Percentiles rank a stretch among this genome's conserved stretches.
Conservation (phyloP, 2,797 vertebrate species). For the Synaphobranchus kaupii region DNA sequence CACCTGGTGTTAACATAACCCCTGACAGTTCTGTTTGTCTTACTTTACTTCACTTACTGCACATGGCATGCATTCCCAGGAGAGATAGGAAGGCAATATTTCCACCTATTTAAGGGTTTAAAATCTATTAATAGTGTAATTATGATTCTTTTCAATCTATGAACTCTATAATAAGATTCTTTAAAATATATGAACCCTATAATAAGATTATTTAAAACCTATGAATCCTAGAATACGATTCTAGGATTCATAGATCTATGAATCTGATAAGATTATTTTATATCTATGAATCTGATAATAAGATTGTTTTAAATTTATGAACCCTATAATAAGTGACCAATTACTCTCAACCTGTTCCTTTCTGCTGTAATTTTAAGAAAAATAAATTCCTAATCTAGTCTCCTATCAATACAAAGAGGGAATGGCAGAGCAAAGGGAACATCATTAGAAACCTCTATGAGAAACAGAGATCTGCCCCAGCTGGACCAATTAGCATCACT, state of each 20-base stretch:
- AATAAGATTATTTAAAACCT: background rate
- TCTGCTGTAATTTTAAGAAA: background rate
- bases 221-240: background rate
- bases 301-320: too few species aligned
- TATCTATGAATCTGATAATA: background rate
- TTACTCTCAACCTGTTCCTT: background rate
- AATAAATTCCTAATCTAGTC: constrained; percentile 22
- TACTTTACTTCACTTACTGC: too few species aligned
- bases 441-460: constrained; percentile 62
- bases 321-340: too few species aligned
- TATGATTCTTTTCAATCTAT: background rate
- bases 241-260: too few species aligned
- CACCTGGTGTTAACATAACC: too few species aligned
- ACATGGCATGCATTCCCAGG: background rate
- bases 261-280: constrained; percentile 9
- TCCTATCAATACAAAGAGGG: constrained; percentile 19
- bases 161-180: background rate
- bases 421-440: constrained; percentile 45
- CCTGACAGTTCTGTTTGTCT: too few species aligned
- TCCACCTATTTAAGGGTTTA: constrained; percentile 28
- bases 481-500: constrained; percentile 72
- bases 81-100: constrained; percentile 17
- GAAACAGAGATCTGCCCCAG: constrained; percentile 68
- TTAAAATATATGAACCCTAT: background rate
- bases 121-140: constrained; percentile 41